Evolutionary conservation across 64 coral and sea anemone species (phyloP).

Genomic region (Platygyra sinensis): DNA sequence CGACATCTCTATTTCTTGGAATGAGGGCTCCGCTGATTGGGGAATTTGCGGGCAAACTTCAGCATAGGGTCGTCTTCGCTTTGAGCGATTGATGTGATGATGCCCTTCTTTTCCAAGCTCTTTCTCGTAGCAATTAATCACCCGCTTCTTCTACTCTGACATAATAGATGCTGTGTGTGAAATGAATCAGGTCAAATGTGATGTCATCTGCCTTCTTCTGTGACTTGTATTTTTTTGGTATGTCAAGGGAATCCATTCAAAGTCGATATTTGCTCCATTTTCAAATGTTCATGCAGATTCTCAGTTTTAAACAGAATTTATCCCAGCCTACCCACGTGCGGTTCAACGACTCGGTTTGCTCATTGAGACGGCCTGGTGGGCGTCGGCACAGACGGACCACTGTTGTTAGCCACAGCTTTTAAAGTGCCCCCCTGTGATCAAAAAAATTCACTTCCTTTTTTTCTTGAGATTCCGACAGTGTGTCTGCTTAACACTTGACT

Average conservation of each 20-base stretch:
- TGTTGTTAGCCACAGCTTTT: not conserved
- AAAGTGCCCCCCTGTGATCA: no score
- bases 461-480: no score
- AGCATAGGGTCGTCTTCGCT: not conserved
- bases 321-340: not conserved
- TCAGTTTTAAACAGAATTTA: not conserved
- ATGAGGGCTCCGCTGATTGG: not conserved
- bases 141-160: constrained; percentile 35
- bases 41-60: not conserved
- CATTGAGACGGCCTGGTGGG: not conserved
- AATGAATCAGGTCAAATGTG: constrained; percentile 30
- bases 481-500: no score
- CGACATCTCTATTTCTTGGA: not conserved
- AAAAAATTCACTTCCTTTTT: no score
- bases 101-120: constrained; percentile 4
- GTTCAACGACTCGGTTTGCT: constrained; percentile 10
- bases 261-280: not conserved
- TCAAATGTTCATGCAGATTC: not conserved
- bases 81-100: not conserved
- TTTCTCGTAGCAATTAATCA: constrained; percentile 30
- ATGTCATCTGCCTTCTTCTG: constrained; percentile 1
- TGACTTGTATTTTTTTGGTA: not conserved
- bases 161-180: constrained; percentile 52
- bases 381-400: not conserved
- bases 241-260: constrained; percentile 1